A percentile compares a stretch with the other conserved stretches of the same genome.
Evolutionary conservation across 2,888 invertebrate genomes (phyloP).

Genomic region (Mellilla xanthometata): DNA sequence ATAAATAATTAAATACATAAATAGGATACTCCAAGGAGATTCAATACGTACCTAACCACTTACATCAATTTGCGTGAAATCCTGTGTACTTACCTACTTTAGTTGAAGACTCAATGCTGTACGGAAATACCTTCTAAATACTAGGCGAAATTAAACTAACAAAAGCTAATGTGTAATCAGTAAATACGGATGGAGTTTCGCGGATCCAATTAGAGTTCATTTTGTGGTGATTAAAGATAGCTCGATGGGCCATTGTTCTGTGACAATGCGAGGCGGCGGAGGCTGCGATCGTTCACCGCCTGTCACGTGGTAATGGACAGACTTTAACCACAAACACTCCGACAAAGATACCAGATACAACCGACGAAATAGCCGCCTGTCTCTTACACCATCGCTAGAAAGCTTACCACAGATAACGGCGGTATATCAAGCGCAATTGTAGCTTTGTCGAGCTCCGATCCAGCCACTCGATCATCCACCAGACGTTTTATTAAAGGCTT

Average conservation of each 20-base stretch:
- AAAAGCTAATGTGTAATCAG: conserved; percentile 40
- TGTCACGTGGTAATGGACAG: conserved; percentile 73
- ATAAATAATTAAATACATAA: too few relatives aligned
- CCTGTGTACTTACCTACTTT: too few relatives aligned
- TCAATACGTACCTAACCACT: too few relatives aligned
- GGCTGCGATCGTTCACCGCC: conserved; percentile 68
- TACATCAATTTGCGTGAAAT: too few relatives aligned
- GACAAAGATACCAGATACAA: conserved; percentile 19
- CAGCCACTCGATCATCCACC: conserved; percentile 67
- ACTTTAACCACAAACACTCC: conserved; percentile 44
- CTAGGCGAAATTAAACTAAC: conserved; percentile 44
- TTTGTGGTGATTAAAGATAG: conserved; percentile 76
- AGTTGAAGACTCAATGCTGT: too few relatives aligned
- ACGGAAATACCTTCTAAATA: conserved; percentile 36
- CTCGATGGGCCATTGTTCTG: conserved; percentile 68
- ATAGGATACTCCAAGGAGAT: too few relatives aligned
- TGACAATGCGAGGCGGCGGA: conserved; percentile 55
- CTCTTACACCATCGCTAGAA: conserved; percentile 9
- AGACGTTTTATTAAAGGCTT: conserved; percentile 67
- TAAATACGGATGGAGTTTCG: conserved; percentile 47
- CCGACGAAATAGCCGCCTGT: conserved; percentile 8
- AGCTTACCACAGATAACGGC: conserved; percentile 14
- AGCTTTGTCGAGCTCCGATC: conserved; percentile 33
- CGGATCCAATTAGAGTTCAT: conserved; percentile 77
- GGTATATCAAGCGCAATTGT: conserved; percentile 13